Evolutionary conservation across 2,113 vertebrate genomes (phyloP).

Genomic region (Neoarius graeffei): DNA sequence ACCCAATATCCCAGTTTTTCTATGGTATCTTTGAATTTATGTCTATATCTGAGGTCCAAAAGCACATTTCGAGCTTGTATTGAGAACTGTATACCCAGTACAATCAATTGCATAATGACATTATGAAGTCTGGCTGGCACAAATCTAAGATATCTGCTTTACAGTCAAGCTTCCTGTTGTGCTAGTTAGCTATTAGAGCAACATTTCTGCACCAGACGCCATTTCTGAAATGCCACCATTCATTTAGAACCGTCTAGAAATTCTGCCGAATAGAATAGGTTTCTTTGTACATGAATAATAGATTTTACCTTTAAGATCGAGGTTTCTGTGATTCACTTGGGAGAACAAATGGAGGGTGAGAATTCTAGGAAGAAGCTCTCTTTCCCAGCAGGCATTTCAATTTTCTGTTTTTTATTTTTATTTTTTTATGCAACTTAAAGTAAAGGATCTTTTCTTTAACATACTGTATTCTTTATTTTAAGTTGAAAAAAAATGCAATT

Average conservation of each 20-base stretch:
- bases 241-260: not conserved
- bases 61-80: not conserved
- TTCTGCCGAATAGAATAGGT: not conserved
- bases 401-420: not conserved
- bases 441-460: too few relatives aligned
- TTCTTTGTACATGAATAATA: slow-evolving; percentile 25
- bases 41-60: not conserved
- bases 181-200: slow-evolving; percentile 9
- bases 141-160: slow-evolving; percentile 13
- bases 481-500: not conserved
- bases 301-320: slow-evolving; percentile 16
- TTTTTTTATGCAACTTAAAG: slow-evolving; percentile 7
- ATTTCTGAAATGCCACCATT: slow-evolving; percentile 18
- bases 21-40: not conserved
- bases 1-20: not conserved
- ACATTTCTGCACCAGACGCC: not conserved
- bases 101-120: slow-evolving; percentile 8
- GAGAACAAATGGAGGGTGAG: not conserved
- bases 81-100: not conserved
- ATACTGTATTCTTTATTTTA: too few relatives aligned
- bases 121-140: not conserved
- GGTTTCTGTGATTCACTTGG: not conserved
- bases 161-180: slow-evolving; percentile 1
- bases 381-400: not conserved
- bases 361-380: not conserved